phyloP scores from a whole-genome alignment of 2,797 vertebrate species.

The Glossophaga mutica region DNA sequence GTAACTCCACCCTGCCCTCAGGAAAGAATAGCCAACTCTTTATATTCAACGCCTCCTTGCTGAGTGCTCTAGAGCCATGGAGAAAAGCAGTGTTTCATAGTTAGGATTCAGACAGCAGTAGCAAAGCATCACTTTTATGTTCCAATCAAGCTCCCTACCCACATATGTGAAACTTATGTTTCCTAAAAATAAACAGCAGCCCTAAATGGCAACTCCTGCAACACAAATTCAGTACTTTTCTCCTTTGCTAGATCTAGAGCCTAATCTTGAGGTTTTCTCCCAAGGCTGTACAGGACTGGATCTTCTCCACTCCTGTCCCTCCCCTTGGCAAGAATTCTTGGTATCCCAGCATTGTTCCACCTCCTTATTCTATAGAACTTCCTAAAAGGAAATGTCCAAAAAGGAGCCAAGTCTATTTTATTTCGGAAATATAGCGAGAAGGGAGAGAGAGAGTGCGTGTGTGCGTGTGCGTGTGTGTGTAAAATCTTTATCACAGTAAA shows the following conservation, averaged over 20 bases:
- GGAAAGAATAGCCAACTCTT: neutral
- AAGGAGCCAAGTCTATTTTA: neutral
- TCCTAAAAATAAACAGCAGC: conserved; percentile 53
- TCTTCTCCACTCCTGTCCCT: neutral
- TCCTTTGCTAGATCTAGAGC: neutral
- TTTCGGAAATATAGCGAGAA: neutral
- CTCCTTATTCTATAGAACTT: neutral
- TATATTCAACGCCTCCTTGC: neutral
- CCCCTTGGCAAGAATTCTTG: neutral
- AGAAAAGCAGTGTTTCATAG: neutral
- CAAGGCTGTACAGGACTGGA: neutral
- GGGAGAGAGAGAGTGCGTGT: neutral
- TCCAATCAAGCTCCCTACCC: conserved; percentile 35
- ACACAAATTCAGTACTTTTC: neutral
- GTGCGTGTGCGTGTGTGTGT: neutral
- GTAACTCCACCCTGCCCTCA: neutral
- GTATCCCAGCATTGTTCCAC: neutral
- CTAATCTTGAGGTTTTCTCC: neutral
- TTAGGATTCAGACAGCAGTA: neutral
- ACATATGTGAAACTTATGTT: conserved; percentile 45
- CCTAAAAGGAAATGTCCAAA: neutral
- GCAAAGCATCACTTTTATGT: neutral
- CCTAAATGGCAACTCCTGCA: neutral
- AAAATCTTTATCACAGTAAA: neutral
- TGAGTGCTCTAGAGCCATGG: neutral